Base-by-base conservation (phyloP, 2,888 invertebrate species). In the Lochmaea crataegi region DNA sequence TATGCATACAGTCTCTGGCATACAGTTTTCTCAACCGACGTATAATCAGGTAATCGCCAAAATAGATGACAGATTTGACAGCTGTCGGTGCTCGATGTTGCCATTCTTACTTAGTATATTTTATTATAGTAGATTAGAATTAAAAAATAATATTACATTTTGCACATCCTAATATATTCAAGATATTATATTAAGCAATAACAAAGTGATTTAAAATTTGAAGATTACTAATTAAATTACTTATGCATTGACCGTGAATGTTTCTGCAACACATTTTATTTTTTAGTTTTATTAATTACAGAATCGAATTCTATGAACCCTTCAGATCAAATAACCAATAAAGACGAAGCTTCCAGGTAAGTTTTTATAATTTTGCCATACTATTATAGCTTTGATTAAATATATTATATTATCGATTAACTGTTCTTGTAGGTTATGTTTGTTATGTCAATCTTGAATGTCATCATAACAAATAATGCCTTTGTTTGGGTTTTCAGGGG, bases 341-440 rank as follows among this genome's bases (percentile, higher is more conserved):
- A 86, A 85, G 89, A 87, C 87, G 88, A 88, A 86, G 87, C 88
- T 88, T 88, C 88, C 85, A 88, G 88, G 89, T 89, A 86, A 78
- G 63, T 68, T 63, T 53, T 65, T 42, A 61, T 9, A 45, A 61
- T 58, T 60, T 41, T n/a, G n/a, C 11, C 1, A 41, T 42, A 22
- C 42, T 65, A 42, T 66, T 32, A 45, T 71, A 7, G 14, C 56
- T 38, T 45, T 38, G 22, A 57, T 71, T 38, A 57, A 16, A 6
- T 16, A 14, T 63, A 51, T 51, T 51, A 72, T 66, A 41, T n/a
- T 60, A 61, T 73, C 58, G 61, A 69, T 68, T 69, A 42, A 65
- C 58, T 53, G 16, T 10, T 65, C 78, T 75, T 79, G 65, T 76
- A 84, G 85, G 85, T 85, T 86, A 85, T 82, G 84, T 82, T 79